Evolutionary conservation across 2,797 vertebrate genomes (phyloP).

Genomic region (Hirundo rustica): DNA sequence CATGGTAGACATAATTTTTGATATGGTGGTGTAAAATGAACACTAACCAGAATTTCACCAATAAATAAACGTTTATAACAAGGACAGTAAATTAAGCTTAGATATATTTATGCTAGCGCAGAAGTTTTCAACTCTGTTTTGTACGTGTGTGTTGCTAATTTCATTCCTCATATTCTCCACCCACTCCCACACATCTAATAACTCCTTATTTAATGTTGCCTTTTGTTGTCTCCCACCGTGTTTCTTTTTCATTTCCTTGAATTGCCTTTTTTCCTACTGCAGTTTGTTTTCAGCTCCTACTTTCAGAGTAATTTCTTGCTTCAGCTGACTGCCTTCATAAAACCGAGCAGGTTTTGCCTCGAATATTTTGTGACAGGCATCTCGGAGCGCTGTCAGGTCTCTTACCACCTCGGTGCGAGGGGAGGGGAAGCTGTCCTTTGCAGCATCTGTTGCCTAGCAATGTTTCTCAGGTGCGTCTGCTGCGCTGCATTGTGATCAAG

Average conservation of each 20-base stretch:
- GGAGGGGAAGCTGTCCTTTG: constrained; percentile 34
- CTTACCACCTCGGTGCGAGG: neutral
- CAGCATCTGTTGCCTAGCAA: constrained; percentile 72
- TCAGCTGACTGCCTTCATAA: neutral
- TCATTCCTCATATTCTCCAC: neutral
- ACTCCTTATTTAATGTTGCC: neutral
- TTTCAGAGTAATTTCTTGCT: neutral
- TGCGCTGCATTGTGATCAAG: constrained; percentile 26
- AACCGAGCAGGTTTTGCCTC: neutral
- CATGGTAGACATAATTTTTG: neutral
- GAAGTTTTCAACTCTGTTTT: neutral
- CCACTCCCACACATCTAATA: neutral
- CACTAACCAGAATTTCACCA: neutral
- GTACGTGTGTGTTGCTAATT: neutral
- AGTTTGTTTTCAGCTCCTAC: neutral
- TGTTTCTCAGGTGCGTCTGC: constrained; percentile 45
- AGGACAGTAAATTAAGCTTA: neutral
- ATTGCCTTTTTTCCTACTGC: neutral
- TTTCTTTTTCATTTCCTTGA: neutral
- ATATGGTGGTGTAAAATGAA: neutral
- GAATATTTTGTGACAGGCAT: neutral
- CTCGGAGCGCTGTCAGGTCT: neutral
- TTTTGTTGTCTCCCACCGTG: neutral
- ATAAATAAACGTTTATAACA: neutral
- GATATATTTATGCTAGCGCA: neutral